Conservation (phyloP, 2,888 invertebrate genomes). For the Strigamia crassipes region DNA sequence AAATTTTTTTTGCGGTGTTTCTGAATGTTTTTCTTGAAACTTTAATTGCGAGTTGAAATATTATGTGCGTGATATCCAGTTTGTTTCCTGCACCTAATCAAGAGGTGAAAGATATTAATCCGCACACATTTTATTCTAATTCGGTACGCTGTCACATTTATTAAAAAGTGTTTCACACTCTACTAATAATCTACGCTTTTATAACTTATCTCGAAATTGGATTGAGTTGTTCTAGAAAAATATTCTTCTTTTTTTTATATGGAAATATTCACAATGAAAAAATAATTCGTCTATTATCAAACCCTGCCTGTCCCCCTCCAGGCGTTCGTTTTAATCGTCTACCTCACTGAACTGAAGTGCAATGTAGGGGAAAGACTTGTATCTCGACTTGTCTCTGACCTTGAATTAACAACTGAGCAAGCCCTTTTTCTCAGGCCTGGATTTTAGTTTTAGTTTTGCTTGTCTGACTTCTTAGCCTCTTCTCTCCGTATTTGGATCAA, state of each 20-base stretch:
- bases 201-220: neutral
- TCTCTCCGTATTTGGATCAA: neutral
- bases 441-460: neutral
- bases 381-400: slow-evolving; percentile 15
- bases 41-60: neutral
- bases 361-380: slow-evolving; percentile 34
- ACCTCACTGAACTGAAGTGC: slow-evolving; percentile 17
- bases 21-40: neutral
- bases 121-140: slow-evolving; percentile 19
- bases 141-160: neutral
- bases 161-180: slow-evolving; percentile 18
- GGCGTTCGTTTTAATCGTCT: slow-evolving; percentile 34
- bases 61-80: neutral
- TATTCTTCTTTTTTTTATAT: neutral
- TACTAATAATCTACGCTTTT: neutral
- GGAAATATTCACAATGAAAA: slow-evolving; percentile 1
- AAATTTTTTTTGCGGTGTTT: neutral
- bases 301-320: neutral
- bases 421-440: slow-evolving; percentile 16
- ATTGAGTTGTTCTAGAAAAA: neutral
- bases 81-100: slow-evolving; percentile 2
- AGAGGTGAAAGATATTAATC: neutral
- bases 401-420: neutral
- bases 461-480: neutral
- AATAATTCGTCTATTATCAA: neutral